These are phyloP conservation scores for Callionymus lyra DNA, from an alignment of 2,113 vertebrate genomes.

Conservation along the genomic window DNA sequence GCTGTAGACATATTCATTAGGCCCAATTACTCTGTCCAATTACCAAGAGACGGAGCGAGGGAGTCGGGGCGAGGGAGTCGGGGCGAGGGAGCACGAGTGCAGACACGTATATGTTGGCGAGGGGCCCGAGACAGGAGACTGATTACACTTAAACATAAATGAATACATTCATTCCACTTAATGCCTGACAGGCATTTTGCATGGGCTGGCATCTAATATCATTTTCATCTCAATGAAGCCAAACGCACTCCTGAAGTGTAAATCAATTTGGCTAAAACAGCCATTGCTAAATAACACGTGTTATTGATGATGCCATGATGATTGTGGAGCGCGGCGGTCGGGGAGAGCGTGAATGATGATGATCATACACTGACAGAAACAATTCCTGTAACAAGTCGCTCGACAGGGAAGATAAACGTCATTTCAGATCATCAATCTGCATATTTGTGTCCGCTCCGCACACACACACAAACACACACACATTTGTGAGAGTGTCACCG, in stretches of 20 bases:
- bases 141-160: conserved; percentile 32
- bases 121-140: conserved; percentile 26
- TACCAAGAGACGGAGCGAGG: conserved; percentile 11
- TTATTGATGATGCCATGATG: conserved; percentile 54
- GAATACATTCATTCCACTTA: conserved; percentile 50
- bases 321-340: conserved; percentile 20
- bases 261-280: conserved; percentile 51
- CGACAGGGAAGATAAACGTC: conserved; percentile 14
- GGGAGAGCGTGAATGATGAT: conserved; percentile 43
- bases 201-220: conserved; percentile 31
- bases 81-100: conserved; percentile 14
- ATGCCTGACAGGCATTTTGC: conserved; percentile 33
- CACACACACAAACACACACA: too few species aligned
- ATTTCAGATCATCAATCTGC: conserved; percentile 11
- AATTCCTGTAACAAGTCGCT: conserved; percentile 17
- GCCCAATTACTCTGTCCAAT: conserved; percentile 56
- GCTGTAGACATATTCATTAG: conserved; percentile 61
- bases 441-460: conserved; percentile 3
- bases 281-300: conserved; percentile 41
- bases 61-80: conserved; percentile 5
- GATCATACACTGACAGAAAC: conserved; percentile 32
- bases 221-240: conserved; percentile 40
- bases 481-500: conserved; percentile 1
- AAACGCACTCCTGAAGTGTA: conserved; percentile 28
- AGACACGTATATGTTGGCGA: conserved; percentile 24